Base-by-base conservation (phyloP, 2,113 vertebrate genomes). In the Pterocles orientalis region DNA sequence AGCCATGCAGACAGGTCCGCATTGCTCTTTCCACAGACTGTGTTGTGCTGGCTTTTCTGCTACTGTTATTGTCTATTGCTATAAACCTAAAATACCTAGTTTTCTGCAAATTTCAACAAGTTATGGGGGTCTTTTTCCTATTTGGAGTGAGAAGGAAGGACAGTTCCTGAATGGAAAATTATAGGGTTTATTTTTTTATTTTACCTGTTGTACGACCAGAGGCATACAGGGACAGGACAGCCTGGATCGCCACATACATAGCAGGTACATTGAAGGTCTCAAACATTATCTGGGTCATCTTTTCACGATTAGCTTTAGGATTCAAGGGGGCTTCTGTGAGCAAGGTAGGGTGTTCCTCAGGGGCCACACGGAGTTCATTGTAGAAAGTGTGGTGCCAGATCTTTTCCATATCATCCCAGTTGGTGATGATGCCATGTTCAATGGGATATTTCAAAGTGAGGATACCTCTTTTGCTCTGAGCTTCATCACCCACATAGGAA, bases 191-290 rank as follows among this genome's bases (percentile, higher is more conserved):
- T 50, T 45, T 79, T 41, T 51, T 70, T 16, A 94, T 98, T 95
- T 99, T 97, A 99, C 99, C 99, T 97, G 99, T 99, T 98, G 99
- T 99, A 98, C 99, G 99, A 60, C 99, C 99, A 95, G 99, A 99
- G 66, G 99, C 99, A 71, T 99, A 99, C 71, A 99, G 98, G 92
- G 99, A 99, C 96, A 99, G 98, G 88, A 99, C 99, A 82, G 99
- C 99, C 98, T 99, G 99, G 98, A 99, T 99, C 61, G 99, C 99
- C 97, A 99, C 99, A 96, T 99, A 99, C 99, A 99, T 99, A 97
- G 99, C 99, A 24, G 99, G 99, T 92, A 99, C 99, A 1, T 99
- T 99, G 98, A 99, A 99, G 97, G 99, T 99, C 98, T 99, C 99
- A 98, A 99, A 99, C 99, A 99, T 99, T 98, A 99, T 99, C 98